phyloP scores from a whole-genome alignment of 2,888 invertebrate species.

The Hydrotaea cyrtoneurina region DNA sequence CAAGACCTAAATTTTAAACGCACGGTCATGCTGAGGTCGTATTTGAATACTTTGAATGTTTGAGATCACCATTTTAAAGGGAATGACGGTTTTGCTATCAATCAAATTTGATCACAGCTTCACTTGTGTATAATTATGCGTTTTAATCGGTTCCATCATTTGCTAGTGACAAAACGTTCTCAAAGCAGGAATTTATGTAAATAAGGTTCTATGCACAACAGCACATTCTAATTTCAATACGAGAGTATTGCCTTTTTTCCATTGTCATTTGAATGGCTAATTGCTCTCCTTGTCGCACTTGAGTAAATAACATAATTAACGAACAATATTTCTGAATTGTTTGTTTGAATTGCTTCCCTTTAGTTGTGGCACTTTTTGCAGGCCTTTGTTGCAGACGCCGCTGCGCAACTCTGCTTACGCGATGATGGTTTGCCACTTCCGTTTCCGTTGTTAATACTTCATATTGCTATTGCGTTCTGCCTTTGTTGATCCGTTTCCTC shows the following conservation, averaged over 20 bases:
- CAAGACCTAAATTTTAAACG: too few relatives aligned
- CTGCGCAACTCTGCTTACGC: not conserved
- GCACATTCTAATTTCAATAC: too few relatives aligned
- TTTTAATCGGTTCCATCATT: too few relatives aligned
- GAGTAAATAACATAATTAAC: conserved; percentile 6
- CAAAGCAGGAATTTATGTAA: too few relatives aligned
- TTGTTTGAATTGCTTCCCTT: not conserved
- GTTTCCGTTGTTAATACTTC: conserved; percentile 59
- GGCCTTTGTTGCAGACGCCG: not conserved
- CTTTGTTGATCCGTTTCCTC: conserved; percentile 10
- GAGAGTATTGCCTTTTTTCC: not conserved
- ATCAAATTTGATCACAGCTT: too few relatives aligned
- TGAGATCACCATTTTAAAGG: too few relatives aligned
- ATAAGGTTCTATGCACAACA: too few relatives aligned
- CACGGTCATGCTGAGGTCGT: too few relatives aligned
- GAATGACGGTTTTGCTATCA: too few relatives aligned
- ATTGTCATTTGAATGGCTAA: conserved; percentile 4
- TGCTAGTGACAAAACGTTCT: too few relatives aligned
- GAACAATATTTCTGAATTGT: not conserved
- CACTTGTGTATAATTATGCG: too few relatives aligned
- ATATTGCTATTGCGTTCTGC: conserved; percentile 25
- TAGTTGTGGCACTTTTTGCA: not conserved
- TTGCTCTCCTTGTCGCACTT: not conserved
- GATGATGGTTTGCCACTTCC: conserved; percentile 62
- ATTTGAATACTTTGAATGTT: too few relatives aligned